A percentile compares a stretch with the other conserved stretches of the same genome.
These are phyloP conservation scores for Malurus alboscapulatus DNA, from an alignment of 2,113 vertebrate species.

Conservation along the genomic window DNA sequence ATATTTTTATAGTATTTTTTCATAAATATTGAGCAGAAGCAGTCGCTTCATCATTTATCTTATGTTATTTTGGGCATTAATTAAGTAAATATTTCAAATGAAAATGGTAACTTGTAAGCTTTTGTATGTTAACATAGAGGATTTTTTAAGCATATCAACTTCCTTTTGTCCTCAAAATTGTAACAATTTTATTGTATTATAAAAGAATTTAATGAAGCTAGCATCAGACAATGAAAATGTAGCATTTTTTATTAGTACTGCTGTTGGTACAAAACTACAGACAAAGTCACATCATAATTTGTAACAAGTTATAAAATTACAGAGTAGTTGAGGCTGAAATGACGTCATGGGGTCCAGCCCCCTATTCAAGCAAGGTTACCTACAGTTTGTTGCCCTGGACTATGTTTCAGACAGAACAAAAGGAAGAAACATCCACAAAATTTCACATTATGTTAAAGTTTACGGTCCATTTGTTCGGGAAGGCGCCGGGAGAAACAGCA, in stretches of 20 bases:
- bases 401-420: neutral
- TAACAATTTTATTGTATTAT: neutral
- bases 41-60: neutral
- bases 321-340: neutral
- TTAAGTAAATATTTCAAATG: neutral
- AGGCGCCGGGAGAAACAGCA: too few relatives aligned
- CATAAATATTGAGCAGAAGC: neutral
- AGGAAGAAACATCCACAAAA: neutral
- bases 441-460: too few relatives aligned
- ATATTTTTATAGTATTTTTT: neutral
- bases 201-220: neutral
- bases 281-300: neutral
- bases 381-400: neutral
- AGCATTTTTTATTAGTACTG: neutral
- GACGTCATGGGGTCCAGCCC: neutral
- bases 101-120: neutral
- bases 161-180: neutral
- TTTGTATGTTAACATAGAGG: rapidly evolving
- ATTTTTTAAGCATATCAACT: neutral
- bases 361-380: rapidly evolving
- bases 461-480: too few relatives aligned
- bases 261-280: neutral
- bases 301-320: neutral
- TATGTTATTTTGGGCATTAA: neutral
- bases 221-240: neutral